Base-by-base conservation (phyloP, 2,797 vertebrate species). In the Loris lydekkerianus region DNA sequence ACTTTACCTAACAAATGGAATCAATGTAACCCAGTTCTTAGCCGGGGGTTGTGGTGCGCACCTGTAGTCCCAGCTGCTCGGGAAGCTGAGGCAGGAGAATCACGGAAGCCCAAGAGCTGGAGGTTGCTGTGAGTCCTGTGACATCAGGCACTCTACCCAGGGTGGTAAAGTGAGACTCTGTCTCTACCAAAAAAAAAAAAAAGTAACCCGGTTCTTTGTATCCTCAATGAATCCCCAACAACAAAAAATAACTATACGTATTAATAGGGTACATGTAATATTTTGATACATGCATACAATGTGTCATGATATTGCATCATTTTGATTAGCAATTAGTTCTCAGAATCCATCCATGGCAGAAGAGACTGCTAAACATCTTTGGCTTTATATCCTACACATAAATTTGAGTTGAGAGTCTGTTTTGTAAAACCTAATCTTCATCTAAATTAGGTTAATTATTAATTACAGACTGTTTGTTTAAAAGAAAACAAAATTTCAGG, bases 321-420 rank as follows among this genome's bases (percentile, higher is more conserved):
- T 95, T 80, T 34, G 34, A n/a, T 73, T 56, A 58, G 77, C 56
- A 94, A 29, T 75, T 90, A 21, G 34, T 86, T 75, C 14, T 93
- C 40, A 67, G n/a, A 77, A 56, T 49, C 34, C 40, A 96, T 6
- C 20, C 49, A n/a, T 27, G 43, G 61, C n/a, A 86, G 75, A 63
- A 83, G 60, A 87, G n/a, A 17, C 17, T 27, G 18, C 15, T 70
- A 86, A 67, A 23, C 25, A 61, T 34, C 11, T 76, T 87, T 91
- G 58, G 73, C 18, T 92, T 94, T 88, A 81, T 37, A 3, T 14
- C n/a, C 53, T 77, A 56, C 15, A 23, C 10, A 25, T 37, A 60
- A 37, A 25, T 9, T 34, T 20, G 46, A 60, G 34, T 60, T 70
- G 37, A 43, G 9, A 60, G 70, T 91, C 15, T 61, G 67, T 87